Evolutionary conservation across 1,140 invertebrate species (phyloP).

Genomic region (Drosophila varians): DNA sequence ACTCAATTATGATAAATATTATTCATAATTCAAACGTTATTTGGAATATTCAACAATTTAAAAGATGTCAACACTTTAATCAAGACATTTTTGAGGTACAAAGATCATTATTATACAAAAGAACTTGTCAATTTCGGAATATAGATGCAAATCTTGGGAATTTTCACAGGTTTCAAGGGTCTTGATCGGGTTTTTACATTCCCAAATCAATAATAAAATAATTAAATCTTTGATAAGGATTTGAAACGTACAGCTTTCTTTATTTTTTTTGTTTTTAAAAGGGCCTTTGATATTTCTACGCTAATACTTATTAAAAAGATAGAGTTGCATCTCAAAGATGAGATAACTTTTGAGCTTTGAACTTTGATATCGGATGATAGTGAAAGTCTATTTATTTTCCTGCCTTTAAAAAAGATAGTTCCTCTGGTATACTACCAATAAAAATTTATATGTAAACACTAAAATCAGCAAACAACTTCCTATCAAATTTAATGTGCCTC

Average conservation of each 20-base stretch:
- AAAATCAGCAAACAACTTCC: neutral
- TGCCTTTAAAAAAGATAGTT: neutral
- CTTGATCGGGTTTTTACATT: neutral
- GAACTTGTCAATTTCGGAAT: neutral
- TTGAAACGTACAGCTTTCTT: neutral
- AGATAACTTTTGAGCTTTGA: slow-evolving; percentile 16
- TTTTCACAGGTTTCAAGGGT: neutral
- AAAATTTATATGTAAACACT: neutral
- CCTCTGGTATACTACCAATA: neutral
- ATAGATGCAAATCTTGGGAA: neutral
- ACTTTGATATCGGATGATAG: neutral
- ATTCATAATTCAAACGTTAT: neutral
- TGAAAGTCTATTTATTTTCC: neutral
- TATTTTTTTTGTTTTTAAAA: neutral
- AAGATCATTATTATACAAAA: neutral
- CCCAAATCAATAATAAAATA: neutral
- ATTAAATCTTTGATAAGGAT: slow-evolving; percentile 11
- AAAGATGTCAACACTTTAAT: slow-evolving; percentile 39
- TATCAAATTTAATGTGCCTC: neutral
- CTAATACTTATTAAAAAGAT: slow-evolving; percentile 1
- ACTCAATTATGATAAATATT: slow-evolving; percentile 1
- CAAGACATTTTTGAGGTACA: slow-evolving; percentile 1
- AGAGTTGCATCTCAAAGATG: slow-evolving; percentile 5
- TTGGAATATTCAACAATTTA: slow-evolving; percentile 42
- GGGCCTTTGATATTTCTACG: neutral